Evolutionary conservation across 2,797 vertebrate genomes (phyloP).

Genomic region (Phalloptychus januarius): DNA sequence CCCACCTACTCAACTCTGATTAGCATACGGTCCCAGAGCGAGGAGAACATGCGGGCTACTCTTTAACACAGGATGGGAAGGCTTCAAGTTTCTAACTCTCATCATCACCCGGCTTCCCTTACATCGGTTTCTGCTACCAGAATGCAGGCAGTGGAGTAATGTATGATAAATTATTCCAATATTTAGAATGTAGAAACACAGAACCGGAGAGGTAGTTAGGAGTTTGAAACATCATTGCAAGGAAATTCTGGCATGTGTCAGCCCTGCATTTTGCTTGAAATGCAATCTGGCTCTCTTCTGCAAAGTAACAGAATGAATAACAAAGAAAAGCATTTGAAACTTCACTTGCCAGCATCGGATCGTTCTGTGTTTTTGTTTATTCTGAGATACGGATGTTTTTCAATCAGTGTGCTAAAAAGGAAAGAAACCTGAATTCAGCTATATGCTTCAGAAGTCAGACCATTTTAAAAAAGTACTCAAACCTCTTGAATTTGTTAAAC

Average conservation of each 20-base stretch:
- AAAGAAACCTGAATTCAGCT: not conserved
- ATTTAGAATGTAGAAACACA: conserved; percentile 43
- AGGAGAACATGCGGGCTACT: conserved; percentile 74
- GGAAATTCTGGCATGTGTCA: conserved; percentile 37
- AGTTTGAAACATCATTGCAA: conserved; percentile 45
- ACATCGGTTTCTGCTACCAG: conserved; percentile 54
- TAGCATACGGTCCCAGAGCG: conserved; percentile 78
- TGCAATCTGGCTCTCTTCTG: conserved; percentile 19
- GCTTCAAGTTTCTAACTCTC: conserved; percentile 67
- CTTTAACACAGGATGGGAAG: conserved; percentile 56
- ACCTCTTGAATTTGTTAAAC: not conserved
- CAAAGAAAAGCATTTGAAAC: not conserved
- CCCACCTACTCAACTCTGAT: conserved; percentile 72
- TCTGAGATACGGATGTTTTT: conserved; percentile 6
- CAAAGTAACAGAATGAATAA: conserved; percentile 18
- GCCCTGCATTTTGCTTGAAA: conserved; percentile 33
- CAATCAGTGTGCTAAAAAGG: not conserved
- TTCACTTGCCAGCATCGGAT: not conserved
- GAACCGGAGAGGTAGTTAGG: conserved; percentile 30
- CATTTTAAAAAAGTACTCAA: not conserved
- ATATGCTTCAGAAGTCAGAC: not conserved
- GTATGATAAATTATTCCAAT: conserved; percentile 61
- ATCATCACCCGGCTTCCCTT: conserved; percentile 69
- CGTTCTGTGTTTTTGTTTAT: conserved; percentile 10
- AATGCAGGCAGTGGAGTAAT: conserved; percentile 50